These are phyloP conservation scores for Pangasius mekongensis DNA, from an alignment of 2,797 vertebrate species.

Conservation along the genomic window DNA sequence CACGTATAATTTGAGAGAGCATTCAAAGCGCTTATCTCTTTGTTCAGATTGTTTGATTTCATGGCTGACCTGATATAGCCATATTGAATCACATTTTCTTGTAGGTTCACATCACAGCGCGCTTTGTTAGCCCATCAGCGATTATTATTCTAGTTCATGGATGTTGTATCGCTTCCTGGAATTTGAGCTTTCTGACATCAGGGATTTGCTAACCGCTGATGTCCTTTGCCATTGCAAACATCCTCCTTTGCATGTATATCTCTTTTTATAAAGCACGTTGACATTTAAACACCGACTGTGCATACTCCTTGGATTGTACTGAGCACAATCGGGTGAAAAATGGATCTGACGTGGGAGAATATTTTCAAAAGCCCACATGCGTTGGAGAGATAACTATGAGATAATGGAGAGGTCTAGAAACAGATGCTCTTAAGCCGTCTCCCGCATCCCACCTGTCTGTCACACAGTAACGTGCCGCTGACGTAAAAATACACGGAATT, in stretches of 20 bases:
- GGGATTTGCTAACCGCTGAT: constrained; percentile 59
- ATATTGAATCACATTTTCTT: constrained; percentile 24
- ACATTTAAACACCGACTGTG: constrained; percentile 47
- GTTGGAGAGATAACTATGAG: background rate
- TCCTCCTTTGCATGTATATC: constrained; percentile 39
- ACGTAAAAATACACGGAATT: constrained; percentile 48
- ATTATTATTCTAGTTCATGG: constrained; percentile 51
- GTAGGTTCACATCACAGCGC: constrained; percentile 13
- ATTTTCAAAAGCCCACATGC: constrained; percentile 20
- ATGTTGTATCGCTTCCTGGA: constrained; percentile 60
- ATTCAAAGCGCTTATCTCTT: constrained; percentile 28
- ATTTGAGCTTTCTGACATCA: constrained; percentile 57
- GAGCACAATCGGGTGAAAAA: constrained; percentile 18
- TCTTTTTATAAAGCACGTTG: constrained; percentile 53
- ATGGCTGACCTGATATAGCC: constrained; percentile 28
- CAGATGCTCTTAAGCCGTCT: constrained; percentile 50
- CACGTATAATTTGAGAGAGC: background rate
- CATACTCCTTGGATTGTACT: constrained; percentile 8
- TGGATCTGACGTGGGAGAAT: constrained; percentile 18
- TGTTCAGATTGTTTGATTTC: constrained; percentile 9
- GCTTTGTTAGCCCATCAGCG: constrained; percentile 22
- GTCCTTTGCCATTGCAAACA: constrained; percentile 61
- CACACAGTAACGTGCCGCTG: constrained; percentile 59
- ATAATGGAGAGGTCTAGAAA: background rate
- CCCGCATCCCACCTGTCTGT: constrained; percentile 60